These are phyloP conservation scores for Sminthurides aquaticus DNA, from an alignment of 2,888 invertebrate species.

Conservation along the genomic window DNA sequence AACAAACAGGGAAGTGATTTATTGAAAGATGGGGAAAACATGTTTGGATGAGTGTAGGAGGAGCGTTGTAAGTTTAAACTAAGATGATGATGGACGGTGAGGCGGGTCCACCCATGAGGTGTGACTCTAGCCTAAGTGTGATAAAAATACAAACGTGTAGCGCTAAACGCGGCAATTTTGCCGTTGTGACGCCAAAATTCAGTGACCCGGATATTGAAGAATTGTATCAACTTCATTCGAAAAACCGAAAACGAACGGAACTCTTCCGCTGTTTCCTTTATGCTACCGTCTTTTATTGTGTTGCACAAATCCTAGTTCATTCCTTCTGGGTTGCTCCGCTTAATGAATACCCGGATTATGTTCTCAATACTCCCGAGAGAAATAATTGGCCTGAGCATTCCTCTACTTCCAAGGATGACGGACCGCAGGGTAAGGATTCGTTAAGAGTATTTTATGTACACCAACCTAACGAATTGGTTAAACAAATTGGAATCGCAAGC, in stretches of 20 bases:
- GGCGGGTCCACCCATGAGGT: conserved; percentile 31
- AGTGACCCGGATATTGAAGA: conserved; percentile 43
- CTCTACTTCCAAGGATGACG: neutral
- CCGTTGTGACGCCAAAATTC: conserved; percentile 38
- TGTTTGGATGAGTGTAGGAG: no score
- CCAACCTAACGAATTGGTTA: no score
- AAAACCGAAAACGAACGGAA: conserved; percentile 42
- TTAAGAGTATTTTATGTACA: no score
- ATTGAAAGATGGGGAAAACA: no score
- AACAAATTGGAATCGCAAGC: no score
- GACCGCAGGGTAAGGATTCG: neutral
- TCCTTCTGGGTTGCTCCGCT: conserved; percentile 27
- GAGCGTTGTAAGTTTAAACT: neutral
- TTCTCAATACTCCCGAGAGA: neutral
- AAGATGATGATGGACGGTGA: conserved; percentile 35
- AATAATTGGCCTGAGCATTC: neutral
- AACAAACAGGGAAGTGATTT: neutral
- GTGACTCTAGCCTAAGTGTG: conserved; percentile 43
- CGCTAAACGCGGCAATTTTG: conserved; percentile 30
- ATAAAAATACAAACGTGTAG: conserved; percentile 40
- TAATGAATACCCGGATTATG: conserved; percentile 1
- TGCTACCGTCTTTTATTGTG: conserved; percentile 39
- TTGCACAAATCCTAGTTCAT: conserved; percentile 33
- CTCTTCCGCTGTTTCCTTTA: conserved; percentile 42
- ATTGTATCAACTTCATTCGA: conserved; percentile 41